phyloP scores from a whole-genome alignment of 1,140 invertebrate genomes.

The Trypoxylus dichotomus region DNA sequence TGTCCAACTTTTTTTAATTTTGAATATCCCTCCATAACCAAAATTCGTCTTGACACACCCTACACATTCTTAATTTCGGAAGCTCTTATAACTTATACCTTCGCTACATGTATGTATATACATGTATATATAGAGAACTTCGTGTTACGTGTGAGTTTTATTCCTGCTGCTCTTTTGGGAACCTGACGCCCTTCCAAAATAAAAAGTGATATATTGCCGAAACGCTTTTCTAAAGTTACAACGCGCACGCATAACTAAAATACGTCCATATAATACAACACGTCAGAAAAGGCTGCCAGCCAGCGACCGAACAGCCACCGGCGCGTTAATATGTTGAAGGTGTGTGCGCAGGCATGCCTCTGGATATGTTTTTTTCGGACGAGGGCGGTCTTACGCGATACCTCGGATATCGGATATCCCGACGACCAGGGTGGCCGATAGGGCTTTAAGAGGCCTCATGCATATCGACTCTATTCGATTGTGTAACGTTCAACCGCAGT shows the following conservation, averaged over 20 bases:
- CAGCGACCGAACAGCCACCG: background rate
- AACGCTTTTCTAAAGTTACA: background rate
- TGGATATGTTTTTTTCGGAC: background rate
- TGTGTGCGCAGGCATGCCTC: background rate
- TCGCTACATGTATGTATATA: too few relatives aligned
- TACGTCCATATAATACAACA: background rate
- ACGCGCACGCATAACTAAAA: background rate
- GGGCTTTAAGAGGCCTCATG: too few relatives aligned
- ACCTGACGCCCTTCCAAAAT: slow-evolving; percentile 2
- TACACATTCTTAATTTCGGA: too few relatives aligned
- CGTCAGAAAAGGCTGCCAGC: background rate
- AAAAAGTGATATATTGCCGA: slow-evolving; percentile 7
- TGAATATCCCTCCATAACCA: too few relatives aligned
- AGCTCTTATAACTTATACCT: too few relatives aligned
- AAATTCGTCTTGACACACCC: too few relatives aligned
- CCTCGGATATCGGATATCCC: background rate
- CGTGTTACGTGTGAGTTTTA: background rate
- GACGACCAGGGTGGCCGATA: background rate
- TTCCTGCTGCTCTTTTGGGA: background rate
- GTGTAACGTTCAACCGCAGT: too few relatives aligned
- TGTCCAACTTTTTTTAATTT: too few relatives aligned
- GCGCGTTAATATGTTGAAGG: background rate
- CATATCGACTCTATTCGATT: too few relatives aligned
- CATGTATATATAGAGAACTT: too few relatives aligned
- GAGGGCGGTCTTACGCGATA: background rate